phyloP scores from a whole-genome alignment of 2,888 invertebrate genomes.

The Mycalesis mineus region DNA sequence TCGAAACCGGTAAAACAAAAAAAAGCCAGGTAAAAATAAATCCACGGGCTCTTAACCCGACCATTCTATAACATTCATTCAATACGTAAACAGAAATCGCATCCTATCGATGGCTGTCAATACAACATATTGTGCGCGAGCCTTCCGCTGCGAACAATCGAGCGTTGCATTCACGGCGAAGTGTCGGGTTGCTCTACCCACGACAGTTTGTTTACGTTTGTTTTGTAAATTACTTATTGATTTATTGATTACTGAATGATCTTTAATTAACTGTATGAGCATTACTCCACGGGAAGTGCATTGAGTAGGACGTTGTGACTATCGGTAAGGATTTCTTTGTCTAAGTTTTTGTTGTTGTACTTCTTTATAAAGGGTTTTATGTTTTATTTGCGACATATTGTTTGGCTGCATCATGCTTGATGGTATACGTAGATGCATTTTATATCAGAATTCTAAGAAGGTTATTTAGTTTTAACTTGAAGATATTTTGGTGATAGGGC shows the following conservation, averaged over 20 bases:
- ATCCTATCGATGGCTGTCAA: neutral
- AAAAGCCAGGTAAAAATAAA: neutral
- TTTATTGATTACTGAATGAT: slow-evolving; percentile 2
- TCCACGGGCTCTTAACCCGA: neutral
- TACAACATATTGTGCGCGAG: too few relatives aligned
- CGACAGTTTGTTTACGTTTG: neutral
- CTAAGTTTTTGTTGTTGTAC: neutral
- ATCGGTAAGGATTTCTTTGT: neutral
- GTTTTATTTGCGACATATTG: too few relatives aligned
- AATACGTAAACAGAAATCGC: neutral
- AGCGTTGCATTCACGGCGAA: neutral
- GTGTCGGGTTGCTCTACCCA: neutral
- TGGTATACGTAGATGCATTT: too few relatives aligned
- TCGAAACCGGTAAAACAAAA: too few relatives aligned
- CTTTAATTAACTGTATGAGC: neutral
- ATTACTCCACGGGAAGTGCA: neutral
- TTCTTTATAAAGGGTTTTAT: too few relatives aligned
- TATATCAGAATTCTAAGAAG: too few relatives aligned
- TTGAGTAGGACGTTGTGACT: neutral
- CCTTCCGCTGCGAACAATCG: neutral
- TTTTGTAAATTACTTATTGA: neutral
- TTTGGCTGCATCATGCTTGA: too few relatives aligned
- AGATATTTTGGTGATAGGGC: too few relatives aligned
- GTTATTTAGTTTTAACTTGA: too few relatives aligned
- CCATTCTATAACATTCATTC: neutral